A percentile compares a stretch with the other conserved stretches of the same genome.
phyloP scores from a whole-genome alignment of 2,888 invertebrate species.

The Chironomus tentans region DNA sequence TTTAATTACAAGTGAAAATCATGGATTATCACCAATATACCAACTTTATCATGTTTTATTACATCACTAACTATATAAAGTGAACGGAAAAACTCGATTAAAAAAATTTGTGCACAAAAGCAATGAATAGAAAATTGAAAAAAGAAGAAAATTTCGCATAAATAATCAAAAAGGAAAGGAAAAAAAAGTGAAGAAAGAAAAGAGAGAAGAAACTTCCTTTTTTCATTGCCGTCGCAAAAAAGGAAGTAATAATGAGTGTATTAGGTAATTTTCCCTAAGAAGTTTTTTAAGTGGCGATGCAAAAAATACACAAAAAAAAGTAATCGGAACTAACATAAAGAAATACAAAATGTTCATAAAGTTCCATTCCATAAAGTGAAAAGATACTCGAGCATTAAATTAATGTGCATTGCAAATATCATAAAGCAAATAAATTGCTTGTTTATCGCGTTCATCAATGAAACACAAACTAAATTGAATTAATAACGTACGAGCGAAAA shows the following conservation, averaged over 20 bases:
- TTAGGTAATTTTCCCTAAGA: constrained; percentile 16
- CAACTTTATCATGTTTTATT: constrained; percentile 2
- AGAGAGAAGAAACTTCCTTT: constrained; percentile 23
- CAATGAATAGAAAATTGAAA: neutral
- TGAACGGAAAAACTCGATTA: constrained; percentile 1
- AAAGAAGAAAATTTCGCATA: constrained; percentile 24
- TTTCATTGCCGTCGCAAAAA: constrained; percentile 10
- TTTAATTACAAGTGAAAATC: neutral
- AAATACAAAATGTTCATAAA: neutral
- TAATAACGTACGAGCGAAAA: neutral
- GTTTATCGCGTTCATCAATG: neutral
- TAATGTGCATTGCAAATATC: constrained; percentile 1
- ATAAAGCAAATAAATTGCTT: neutral
- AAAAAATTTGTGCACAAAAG: neutral
- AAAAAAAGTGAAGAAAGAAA: neutral
- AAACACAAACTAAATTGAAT: neutral
- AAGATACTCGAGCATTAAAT: neutral
- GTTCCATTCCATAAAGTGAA: neutral
- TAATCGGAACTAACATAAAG: neutral
- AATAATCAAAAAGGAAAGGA: constrained; percentile 12
- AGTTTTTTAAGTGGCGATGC: neutral
- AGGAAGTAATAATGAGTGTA: constrained; percentile 22
- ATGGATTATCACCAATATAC: constrained; percentile 20
- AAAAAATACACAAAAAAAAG: neutral
- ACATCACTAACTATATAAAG: neutral